Evolutionary conservation across 2,113 vertebrate species (phyloP), one percentile per base, ranked within the genome.

Genomic region (Channa argus): DNA sequence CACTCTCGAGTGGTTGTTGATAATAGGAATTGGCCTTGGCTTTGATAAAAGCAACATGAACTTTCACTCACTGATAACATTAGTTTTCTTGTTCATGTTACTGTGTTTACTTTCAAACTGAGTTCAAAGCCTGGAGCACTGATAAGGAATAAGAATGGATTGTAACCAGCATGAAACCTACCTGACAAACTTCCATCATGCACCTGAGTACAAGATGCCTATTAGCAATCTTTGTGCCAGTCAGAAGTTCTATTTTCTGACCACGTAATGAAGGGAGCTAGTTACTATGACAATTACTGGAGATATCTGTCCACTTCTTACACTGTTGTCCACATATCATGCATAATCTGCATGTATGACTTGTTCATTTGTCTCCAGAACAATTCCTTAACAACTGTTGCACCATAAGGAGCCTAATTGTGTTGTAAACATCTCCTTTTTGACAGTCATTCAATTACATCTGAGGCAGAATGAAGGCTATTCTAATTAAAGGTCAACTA

Each of bases 81-180:
- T 8, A n/a, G 37, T 51, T 63, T 54, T 53, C 8, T 6, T 62
- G 11, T 45, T 49, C 37, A 59, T 45, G 5, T 70, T 9, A 33
- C 36, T 50, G 41, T 11, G 13, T 63, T 62, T 46, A 56, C 46
- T 56, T 33, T 44, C 38, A 63, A 67, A 56, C 15, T 24, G 24
- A 5, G 45, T 52, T 8, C 12, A 61, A 45, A 68, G 61, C 49
- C 61, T 13, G 70, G 46, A 54, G 62, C 70, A 33, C 50, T 33
- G 52, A 39, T 62, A 65, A 52, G 52, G 34, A 62, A 54, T 55
- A 49, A 14, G 44, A 36, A 37, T 15, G 56, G 9, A 61, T 49
- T 34, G 50, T 15, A 34, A 56, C 49, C 43, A 45, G 43, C 56
- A 36, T 10, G 41, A 50, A 51, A 55, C 43, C 36, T 36, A 15